phyloP scores from a whole-genome alignment of 1,140 invertebrate species.

The Thaumetopoea pityocampa region DNA sequence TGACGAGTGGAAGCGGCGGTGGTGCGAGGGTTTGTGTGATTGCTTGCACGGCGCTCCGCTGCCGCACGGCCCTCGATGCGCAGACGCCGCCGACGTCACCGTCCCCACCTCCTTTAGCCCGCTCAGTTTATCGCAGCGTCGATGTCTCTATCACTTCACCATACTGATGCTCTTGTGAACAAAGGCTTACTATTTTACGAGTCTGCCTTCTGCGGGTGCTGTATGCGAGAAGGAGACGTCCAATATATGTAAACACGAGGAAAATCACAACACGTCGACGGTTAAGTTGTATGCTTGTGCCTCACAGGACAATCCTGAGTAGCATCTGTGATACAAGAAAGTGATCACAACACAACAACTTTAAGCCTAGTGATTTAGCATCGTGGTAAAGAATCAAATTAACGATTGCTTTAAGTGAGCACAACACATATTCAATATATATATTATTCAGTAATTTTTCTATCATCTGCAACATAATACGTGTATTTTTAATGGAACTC shows the following conservation, averaged over 20 bases:
- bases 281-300: slow-evolving; percentile 64
- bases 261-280: slow-evolving; percentile 67
- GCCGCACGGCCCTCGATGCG: slow-evolving; percentile 61
- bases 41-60: slow-evolving; percentile 67
- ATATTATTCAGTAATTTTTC: slow-evolving; percentile 53
- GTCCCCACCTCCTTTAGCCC: slow-evolving; percentile 76
- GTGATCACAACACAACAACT: slow-evolving; percentile 70
- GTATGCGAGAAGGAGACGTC: slow-evolving; percentile 86
- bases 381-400: slow-evolving; percentile 59
- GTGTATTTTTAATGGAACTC: slow-evolving; percentile 9
- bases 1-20: slow-evolving; percentile 31
- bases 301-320: slow-evolving; percentile 69
- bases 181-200: slow-evolving; percentile 70
- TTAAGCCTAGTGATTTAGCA: slow-evolving; percentile 70
- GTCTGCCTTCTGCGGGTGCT: slow-evolving; percentile 85
- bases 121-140: slow-evolving; percentile 77
- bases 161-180: slow-evolving; percentile 65
- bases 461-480: slow-evolving; percentile 43
- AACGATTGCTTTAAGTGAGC: slow-evolving; percentile 64
- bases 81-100: slow-evolving; percentile 74
- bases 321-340: slow-evolving; percentile 73
- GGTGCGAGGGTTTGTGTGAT: slow-evolving; percentile 29
- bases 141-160: slow-evolving; percentile 73
- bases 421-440: slow-evolving; percentile 38
- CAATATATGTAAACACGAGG: slow-evolving; percentile 77